Conservation (phyloP, 2,888 invertebrate species). For the Salpingus planirostris region DNA sequence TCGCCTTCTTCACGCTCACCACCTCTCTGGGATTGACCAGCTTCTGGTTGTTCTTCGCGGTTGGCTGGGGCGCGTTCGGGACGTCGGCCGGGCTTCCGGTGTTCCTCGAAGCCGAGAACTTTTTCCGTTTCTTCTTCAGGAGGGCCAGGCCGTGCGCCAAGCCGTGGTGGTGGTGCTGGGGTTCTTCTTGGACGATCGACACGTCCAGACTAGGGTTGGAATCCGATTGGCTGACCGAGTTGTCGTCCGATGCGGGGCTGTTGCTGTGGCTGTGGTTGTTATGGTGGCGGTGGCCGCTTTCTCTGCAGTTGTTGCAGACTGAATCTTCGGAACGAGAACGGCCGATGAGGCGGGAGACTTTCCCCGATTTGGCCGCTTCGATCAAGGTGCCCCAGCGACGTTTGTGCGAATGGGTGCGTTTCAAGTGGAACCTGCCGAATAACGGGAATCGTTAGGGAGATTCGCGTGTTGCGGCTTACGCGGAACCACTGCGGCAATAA, state of each 20-base stretch:
- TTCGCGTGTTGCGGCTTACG: too few species aligned
- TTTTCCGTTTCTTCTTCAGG: conserved; percentile 70
- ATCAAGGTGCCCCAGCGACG: conserved; percentile 77
- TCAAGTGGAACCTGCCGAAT: conserved; percentile 38
- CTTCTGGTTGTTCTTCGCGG: too few species aligned
- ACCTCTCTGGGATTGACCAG: too few species aligned
- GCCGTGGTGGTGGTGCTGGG: conserved; percentile 34
- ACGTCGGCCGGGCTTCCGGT: too few species aligned
- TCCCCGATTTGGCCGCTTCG: conserved; percentile 76
- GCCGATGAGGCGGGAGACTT: conserved; percentile 71
- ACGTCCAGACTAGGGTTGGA: conserved; percentile 58
- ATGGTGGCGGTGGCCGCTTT: conserved; percentile 45
- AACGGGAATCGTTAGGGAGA: neutral
- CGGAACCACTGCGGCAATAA: too few species aligned
- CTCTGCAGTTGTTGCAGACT: conserved; percentile 51
- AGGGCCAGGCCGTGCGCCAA: conserved; percentile 58
- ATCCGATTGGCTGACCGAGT: conserved; percentile 58
- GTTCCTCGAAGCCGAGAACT: conserved; percentile 71
- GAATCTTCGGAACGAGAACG: conserved; percentile 78
- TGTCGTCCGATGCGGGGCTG: conserved; percentile 58
- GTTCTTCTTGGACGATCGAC: conserved; percentile 16
- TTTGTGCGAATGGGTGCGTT: conserved; percentile 56
- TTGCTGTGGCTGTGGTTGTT: conserved; percentile 45
- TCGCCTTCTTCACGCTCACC: conserved; percentile 8
- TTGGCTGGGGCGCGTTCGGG: conserved; percentile 20